These are phyloP conservation scores for Artemia sinica DNA, from an alignment of 2,888 invertebrate genomes.

Conservation along the genomic window DNA sequence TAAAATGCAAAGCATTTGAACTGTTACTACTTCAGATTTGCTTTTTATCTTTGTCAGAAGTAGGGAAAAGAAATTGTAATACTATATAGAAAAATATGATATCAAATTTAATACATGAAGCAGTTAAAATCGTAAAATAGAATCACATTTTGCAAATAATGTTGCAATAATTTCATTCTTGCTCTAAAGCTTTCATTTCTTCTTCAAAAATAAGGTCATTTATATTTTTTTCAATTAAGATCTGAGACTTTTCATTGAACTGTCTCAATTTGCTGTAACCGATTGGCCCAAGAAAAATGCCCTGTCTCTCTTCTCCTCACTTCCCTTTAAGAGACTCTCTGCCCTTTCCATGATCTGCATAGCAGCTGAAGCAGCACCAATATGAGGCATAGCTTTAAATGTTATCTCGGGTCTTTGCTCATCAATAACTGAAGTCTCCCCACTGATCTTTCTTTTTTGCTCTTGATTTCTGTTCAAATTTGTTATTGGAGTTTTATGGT, in stretches of 20 bases:
- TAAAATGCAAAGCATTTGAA: not conserved
- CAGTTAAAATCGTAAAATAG: not conserved
- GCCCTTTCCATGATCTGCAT: not conserved
- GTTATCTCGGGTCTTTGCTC: no score
- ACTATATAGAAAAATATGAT: not conserved
- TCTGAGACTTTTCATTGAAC: not conserved
- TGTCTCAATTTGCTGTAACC: no score
- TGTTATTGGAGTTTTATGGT: not conserved
- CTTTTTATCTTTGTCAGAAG: no score
- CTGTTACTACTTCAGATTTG: not conserved
- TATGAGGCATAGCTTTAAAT: not conserved
- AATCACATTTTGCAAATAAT: not conserved
- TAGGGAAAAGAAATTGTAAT: not conserved
- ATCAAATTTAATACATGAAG: not conserved
- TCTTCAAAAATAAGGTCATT: conserved; percentile 9
- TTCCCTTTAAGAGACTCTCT: not conserved
- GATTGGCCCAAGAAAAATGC: not conserved
- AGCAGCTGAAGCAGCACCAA: not conserved
- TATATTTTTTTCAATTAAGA: conserved; percentile 1
- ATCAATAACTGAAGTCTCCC: no score
- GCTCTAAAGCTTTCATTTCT: not conserved
- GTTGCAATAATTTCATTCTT: not conserved
- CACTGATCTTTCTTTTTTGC: no score
- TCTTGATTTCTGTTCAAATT: no score
- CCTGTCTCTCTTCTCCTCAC: conserved; percentile 9